Percentiles rank a stretch among this genome's conserved stretches.
phyloP scores from a whole-genome alignment of 2,113 vertebrate genomes.

The Hemibagrus wyckioides region DNA sequence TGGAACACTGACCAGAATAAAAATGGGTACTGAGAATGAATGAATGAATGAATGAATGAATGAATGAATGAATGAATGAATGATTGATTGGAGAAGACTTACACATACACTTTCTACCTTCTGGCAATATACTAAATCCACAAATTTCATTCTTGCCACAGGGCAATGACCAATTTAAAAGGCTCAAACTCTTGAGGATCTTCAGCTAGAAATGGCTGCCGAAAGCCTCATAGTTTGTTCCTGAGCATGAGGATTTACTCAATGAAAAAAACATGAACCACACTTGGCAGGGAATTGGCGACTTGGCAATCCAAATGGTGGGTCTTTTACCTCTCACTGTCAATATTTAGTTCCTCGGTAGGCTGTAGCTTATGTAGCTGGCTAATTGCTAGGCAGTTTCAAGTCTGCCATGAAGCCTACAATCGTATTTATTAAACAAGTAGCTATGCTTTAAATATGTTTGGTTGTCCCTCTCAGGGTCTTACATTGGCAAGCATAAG shows the following conservation, averaged over 20 bases:
- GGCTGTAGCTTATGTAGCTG: conserved; percentile 11
- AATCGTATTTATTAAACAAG: not conserved
- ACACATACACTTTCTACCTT: not conserved
- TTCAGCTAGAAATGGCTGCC: conserved; percentile 5
- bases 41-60: conserved; percentile 9
- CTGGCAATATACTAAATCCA: conserved; percentile 2
- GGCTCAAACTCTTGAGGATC: not conserved
- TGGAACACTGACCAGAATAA: not conserved
- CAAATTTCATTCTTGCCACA: not conserved
- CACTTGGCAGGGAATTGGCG: conserved; percentile 10
- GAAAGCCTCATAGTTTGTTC: conserved; percentile 10
- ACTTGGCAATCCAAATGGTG: conserved; percentile 21
- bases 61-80: conserved; percentile 16
- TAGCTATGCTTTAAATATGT: not conserved
- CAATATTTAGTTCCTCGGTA: conserved; percentile 22
- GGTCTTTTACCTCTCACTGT: conserved; percentile 23
- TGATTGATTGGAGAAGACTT: not conserved
- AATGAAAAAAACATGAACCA: conserved; percentile 11
- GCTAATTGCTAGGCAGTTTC: conserved; percentile 10
- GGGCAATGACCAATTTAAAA: not conserved
- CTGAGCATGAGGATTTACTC: not conserved
- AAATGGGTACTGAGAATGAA: not conserved
- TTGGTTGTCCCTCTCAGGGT: no score
- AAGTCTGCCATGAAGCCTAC: not conserved
- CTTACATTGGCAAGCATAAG: not conserved